Percentiles rank a stretch among this genome's conserved stretches.
phyloP scores from a whole-genome alignment of 2,888 invertebrate genomes.

The Pardosa pseudoannulata region DNA sequence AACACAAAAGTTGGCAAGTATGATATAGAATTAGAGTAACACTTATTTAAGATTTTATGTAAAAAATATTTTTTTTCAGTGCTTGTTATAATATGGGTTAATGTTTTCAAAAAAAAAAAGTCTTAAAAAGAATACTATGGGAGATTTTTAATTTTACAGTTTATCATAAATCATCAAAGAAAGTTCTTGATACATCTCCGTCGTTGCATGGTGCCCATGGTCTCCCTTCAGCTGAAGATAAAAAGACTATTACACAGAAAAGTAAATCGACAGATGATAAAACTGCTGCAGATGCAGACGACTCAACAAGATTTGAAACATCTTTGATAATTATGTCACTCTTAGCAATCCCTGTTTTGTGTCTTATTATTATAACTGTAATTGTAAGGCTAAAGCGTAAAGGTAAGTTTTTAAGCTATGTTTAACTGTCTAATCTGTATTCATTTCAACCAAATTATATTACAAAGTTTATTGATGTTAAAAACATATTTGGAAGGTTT shows the following conservation, averaged over 20 bases:
- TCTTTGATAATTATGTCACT: conserved; percentile 78
- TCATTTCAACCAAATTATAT: too few relatives aligned
- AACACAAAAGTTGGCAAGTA: too few relatives aligned
- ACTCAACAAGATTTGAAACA: conserved; percentile 75
- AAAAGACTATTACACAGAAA: neutral
- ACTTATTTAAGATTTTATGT: too few relatives aligned
- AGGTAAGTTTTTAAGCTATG: conserved; percentile 76
- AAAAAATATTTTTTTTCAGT: too few relatives aligned
- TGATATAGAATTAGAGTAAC: too few relatives aligned
- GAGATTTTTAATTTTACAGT: conserved; percentile 41
- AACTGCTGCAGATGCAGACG: conserved; percentile 1
- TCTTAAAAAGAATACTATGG: too few relatives aligned
- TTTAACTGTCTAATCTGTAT: too few relatives aligned
- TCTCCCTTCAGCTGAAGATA: neutral
- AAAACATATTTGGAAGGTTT: too few relatives aligned
- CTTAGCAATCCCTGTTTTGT: conserved; percentile 77
- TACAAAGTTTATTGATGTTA: too few relatives aligned
- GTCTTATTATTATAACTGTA: conserved; percentile 77
- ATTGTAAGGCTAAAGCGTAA: conserved; percentile 77
- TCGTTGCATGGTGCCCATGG: neutral
- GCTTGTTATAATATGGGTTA: too few relatives aligned
- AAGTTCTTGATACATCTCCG: conserved; percentile 48
- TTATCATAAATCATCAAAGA: conserved; percentile 66
- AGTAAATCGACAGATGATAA: conserved; percentile 14
- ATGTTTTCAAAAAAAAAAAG: too few relatives aligned